Evolutionary conservation across 2,797 vertebrate genomes (phyloP), one percentile per base, ranked within the genome.

Genomic region (Lacerta agilis): DNA sequence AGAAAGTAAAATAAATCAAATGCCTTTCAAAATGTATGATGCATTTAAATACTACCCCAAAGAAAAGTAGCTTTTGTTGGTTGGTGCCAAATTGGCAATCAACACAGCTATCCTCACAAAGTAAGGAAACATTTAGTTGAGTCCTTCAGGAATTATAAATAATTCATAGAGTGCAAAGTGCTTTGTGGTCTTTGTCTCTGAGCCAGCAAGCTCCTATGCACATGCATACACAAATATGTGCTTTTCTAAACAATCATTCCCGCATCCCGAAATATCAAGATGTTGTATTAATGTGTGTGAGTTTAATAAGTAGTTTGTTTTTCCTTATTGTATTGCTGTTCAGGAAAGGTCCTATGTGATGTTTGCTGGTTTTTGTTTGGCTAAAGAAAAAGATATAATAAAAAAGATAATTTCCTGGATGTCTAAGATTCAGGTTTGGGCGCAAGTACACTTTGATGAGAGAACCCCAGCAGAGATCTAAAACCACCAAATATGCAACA

Each of bases 71-170:
- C 23, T 86, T 58, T 69, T 55, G 17, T 45, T 33, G 33, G n/a
- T 55, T 45, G 33, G 77, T 71, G 77, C 85, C 85, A 86, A 79
- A 45, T 79, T 86, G 85, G 85, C 76, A 86, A 71, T 79, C 85
- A 69, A 8, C 33, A 55, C 25, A 79, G 43, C n/a, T 79, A 27
- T 55, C 25, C 71, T 43, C 45, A 86, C 64, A 79, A 55, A 71
- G n/a, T 36, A 69, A 86, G 75, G 85, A 86, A 79, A 79, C 66
- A 55, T 38, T 79, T 69, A 45, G 64, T 8, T 25, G 38, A 86
- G 67, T 41, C 64, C 61, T 69, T 86, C 33, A 55, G n/a, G 9
- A 79, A 79, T 33, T 55, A 79, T 79, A 13, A 86, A 86, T 79
- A 79, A 79, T 27, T 86, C 61, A 79, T 29, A 55, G 36, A 55